A percentile compares a stretch with the other conserved stretches of the same genome.
Evolutionary conservation across 2,113 vertebrate species (phyloP).

Genomic region (Leptodactylus fuscus): DNA sequence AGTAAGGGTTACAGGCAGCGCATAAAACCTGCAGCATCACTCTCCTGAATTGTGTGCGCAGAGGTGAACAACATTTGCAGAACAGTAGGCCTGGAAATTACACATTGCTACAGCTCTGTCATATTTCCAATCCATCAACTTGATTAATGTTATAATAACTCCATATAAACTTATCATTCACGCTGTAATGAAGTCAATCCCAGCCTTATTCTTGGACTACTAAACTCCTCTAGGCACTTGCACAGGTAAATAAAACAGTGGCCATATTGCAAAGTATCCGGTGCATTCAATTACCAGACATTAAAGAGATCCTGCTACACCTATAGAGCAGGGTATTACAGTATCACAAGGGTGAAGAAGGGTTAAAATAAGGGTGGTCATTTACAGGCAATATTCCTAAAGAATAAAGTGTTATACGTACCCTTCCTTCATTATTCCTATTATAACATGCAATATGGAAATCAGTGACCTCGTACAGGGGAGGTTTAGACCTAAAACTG

Average conservation of each 20-base stretch:
- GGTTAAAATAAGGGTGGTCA: neutral
- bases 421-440: too few species aligned
- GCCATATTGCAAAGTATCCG: neutral
- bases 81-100: slow-evolving; percentile 84
- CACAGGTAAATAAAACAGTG: slow-evolving; percentile 63
- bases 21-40: slow-evolving; percentile 69
- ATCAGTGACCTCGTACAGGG: too few species aligned
- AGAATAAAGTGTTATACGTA: too few species aligned
- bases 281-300: slow-evolving; percentile 18
- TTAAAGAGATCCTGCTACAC: neutral
- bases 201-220: slow-evolving; percentile 79
- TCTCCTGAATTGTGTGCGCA: slow-evolving; percentile 71
- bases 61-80: slow-evolving; percentile 82
- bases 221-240: slow-evolving; percentile 73
- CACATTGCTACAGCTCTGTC: slow-evolving; percentile 78
- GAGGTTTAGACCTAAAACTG: too few species aligned
- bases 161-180: slow-evolving; percentile 82
- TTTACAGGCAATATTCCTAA: neutral
- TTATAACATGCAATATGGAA: too few species aligned
- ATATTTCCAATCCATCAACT: slow-evolving; percentile 84
- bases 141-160: slow-evolving; percentile 86
- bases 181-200: slow-evolving; percentile 83
- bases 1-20: slow-evolving; percentile 63
- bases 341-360: neutral
- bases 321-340: neutral